Percentiles rank a stretch among this genome's conserved stretches.
phyloP scores from a whole-genome alignment of 2,113 vertebrate genomes.

The Psilopsiagon aymara region DNA sequence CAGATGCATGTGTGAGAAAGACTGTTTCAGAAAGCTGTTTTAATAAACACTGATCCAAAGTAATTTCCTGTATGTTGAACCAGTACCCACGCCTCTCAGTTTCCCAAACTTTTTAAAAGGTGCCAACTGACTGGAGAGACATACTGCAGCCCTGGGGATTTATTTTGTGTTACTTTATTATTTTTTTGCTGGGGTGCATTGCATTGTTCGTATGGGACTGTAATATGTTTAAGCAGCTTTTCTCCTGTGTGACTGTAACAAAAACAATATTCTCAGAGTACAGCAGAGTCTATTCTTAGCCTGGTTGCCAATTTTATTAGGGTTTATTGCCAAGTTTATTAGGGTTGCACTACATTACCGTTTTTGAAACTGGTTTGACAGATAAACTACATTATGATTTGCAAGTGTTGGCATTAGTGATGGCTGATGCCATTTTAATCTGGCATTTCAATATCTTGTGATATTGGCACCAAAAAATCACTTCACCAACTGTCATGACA shows the following conservation, averaged over 20 bases:
- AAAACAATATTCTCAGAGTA: background rate
- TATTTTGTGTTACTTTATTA: background rate
- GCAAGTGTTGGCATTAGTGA: background rate
- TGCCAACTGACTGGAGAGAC: background rate
- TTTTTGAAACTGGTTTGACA: background rate
- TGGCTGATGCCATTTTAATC: background rate
- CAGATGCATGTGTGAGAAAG: background rate
- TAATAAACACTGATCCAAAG: conserved; percentile 7
- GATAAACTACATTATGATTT: background rate
- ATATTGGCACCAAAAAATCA: background rate
- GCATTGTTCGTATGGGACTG: background rate
- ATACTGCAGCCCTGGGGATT: background rate
- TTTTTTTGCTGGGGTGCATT: background rate
- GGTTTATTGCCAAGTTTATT: background rate
- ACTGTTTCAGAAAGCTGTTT: conserved; percentile 33
- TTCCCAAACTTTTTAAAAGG: background rate
- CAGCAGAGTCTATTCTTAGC: background rate
- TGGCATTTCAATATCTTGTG: background rate
- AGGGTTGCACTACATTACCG: background rate
- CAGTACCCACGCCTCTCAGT: background rate
- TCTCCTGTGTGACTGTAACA: background rate
- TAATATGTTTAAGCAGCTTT: background rate
- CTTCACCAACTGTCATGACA: background rate
- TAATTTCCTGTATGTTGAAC: conserved; percentile 37
- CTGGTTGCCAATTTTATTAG: background rate